Base-by-base conservation (phyloP, 2,888 invertebrate genomes). In the Disparrhopalites patrizii region DNA sequence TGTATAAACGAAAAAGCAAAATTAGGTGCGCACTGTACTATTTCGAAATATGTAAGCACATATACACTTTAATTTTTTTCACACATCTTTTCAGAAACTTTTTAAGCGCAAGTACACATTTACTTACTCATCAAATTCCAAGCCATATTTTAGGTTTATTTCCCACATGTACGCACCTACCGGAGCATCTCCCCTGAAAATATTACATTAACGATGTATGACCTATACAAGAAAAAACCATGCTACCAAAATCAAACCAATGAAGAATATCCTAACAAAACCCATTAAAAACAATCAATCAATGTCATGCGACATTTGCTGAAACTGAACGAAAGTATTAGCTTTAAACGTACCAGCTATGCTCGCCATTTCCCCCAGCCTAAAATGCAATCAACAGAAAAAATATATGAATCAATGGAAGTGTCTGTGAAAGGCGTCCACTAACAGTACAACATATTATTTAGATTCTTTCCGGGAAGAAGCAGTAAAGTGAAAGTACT, bases 111-210 rank as follows among this genome's bases (percentile, higher is more conserved):
- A 13, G 13, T 3, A 40, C 40, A 40, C 40, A 5, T 18, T 40
- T 43, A 36, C 30, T 65, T 86, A 86, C 86, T 85, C 83, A 76
- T 80, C 77, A 68, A 79, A 78, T 64, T 79, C 77, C 66, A 82
- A 80, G 79, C 89, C 88, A 76, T 87, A 85, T 76, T 83, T 81
- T 75, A 87, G 77, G 77, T 87, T 83, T 82, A 85, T 87, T 83
- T 98, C 98, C 93, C 95, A 95, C 75, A 93, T 82, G 81, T 96
- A 94, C 72, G 91, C 94, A 87, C 94, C 88, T 76, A 98, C 90
- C 73, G 98, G 96, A 77, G 98, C 97, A 84, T 98, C 98, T 75
- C 95, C 96, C 97, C 95, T 93, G 83, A 74, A n/a, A 47, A 47
- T 23, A 20, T 47, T 3, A 47, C 5, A 20, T 15, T 47, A 47